Evolutionary conservation across 2,888 invertebrate species (phyloP).

Genomic region (Lasioglossum oenotherae): DNA sequence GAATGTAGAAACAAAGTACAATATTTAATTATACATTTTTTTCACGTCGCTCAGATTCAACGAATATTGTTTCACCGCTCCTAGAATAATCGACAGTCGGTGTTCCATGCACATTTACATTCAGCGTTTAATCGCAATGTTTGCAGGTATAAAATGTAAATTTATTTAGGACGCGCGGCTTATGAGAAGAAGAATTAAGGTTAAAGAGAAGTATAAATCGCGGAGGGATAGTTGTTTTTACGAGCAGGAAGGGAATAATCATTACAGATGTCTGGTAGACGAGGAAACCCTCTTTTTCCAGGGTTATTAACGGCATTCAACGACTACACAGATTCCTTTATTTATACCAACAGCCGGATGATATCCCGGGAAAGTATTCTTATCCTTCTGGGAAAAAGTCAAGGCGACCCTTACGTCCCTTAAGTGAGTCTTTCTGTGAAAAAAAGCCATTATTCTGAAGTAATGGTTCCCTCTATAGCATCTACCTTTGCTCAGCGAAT

Average conservation of each 20-base stretch:
- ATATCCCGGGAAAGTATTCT: slow-evolving; percentile 5
- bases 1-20: no score
- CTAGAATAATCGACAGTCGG: background rate
- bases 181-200: background rate
- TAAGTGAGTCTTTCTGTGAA: slow-evolving; percentile 3
- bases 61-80: background rate
- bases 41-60: background rate
- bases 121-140: background rate
- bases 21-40: no score
- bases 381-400: slow-evolving; percentile 1
- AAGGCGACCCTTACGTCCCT: slow-evolving; percentile 11
- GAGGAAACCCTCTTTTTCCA: background rate
- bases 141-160: background rate
- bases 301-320: slow-evolving; percentile 6
- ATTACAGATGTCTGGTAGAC: background rate
- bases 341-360: slow-evolving; percentile 11
- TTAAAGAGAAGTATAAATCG: background rate
- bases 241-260: slow-evolving; percentile 1
- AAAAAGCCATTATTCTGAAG: slow-evolving; percentile 14
- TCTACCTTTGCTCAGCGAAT: slow-evolving; percentile 7
- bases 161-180: background rate
- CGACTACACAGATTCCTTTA: slow-evolving; percentile 1
- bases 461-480: slow-evolving; percentile 9
- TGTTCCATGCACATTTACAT: background rate
- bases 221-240: background rate